Evolutionary conservation across 2,797 vertebrate genomes (phyloP).

Genomic region (Danio choprae): DNA sequence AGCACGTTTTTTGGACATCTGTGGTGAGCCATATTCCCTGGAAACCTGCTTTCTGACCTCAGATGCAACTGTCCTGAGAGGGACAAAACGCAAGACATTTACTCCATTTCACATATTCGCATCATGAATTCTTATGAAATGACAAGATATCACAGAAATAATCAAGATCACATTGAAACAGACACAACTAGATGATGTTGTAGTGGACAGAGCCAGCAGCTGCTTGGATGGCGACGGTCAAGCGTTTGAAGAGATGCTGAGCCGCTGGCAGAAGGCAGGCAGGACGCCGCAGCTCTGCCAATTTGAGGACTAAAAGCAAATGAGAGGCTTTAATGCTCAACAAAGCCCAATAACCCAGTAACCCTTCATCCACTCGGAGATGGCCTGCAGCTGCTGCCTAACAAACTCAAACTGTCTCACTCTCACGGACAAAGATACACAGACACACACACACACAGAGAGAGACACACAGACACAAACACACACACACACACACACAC

Average conservation of each 20-base stretch:
- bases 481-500: too few species aligned
- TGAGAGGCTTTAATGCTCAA: conserved; percentile 68
- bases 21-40: conserved; percentile 89
- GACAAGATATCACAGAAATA: background rate
- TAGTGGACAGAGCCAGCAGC: conserved; percentile 59
- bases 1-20: conserved; percentile 85
- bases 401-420: conserved; percentile 64
- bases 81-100: conserved; percentile 27
- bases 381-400: conserved; percentile 74
- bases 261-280: conserved; percentile 65
- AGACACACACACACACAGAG: conserved; percentile 65
- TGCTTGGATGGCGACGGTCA: conserved; percentile 59
- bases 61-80: conserved; percentile 85
- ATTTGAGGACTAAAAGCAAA: conserved; percentile 69
- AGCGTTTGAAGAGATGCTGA: conserved; percentile 62
- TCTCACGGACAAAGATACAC: conserved; percentile 14
- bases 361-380: conserved; percentile 63
- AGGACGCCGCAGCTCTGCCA: conserved; percentile 67
- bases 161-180: background rate
- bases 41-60: conserved; percentile 93
- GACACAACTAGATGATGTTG: background rate
- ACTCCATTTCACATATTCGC: background rate
- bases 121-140: background rate
- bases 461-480: conserved; percentile 64
- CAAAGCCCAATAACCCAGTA: conserved; percentile 62